Conservation (phyloP, 2,888 invertebrate species). For the Timandra comae region DNA sequence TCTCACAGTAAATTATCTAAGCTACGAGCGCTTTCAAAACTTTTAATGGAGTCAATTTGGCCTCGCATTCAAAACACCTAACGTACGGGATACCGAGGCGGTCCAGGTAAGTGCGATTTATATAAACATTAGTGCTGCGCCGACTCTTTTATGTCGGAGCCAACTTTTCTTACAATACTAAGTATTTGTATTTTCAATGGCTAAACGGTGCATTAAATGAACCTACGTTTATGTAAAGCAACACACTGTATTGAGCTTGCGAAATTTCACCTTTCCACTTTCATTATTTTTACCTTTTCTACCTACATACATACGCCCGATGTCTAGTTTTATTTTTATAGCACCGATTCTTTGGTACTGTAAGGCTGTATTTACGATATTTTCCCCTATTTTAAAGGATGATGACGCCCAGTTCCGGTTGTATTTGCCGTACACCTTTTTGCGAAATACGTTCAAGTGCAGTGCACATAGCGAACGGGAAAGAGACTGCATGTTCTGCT, state of each 20-base stretch:
- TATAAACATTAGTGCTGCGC: conserved; percentile 53
- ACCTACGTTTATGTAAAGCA: conserved; percentile 19
- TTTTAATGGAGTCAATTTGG: conserved; percentile 76
- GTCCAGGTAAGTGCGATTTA: conserved; percentile 57
- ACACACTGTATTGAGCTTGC: conserved; percentile 7
- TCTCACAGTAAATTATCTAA: conserved; percentile 71
- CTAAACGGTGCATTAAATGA: conserved; percentile 22
- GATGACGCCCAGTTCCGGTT: conserved; percentile 18
- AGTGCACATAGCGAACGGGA: conserved; percentile 31
- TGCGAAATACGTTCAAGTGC: conserved; percentile 33
- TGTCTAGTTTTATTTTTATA: conserved; percentile 17
- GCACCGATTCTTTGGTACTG: conserved; percentile 14
- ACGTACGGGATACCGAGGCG: conserved; percentile 42
- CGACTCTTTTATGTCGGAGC: conserved; percentile 36
- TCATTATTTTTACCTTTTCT: conserved; percentile 22
- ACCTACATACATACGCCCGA: conserved; percentile 1
- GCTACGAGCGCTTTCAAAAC: conserved; percentile 71
- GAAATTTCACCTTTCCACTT: conserved; percentile 23
- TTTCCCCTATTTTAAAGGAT: conserved; percentile 23
- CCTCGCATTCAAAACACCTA: conserved; percentile 68
- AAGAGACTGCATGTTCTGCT: conserved; percentile 38
- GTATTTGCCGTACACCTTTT: conserved; percentile 34
- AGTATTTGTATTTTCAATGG: conserved; percentile 29
- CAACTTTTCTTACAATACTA: conserved; percentile 30
- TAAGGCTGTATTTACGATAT: conserved; percentile 22